phyloP scores from a whole-genome alignment of 2,113 vertebrate genomes.

The Menura novaehollandiae region DNA sequence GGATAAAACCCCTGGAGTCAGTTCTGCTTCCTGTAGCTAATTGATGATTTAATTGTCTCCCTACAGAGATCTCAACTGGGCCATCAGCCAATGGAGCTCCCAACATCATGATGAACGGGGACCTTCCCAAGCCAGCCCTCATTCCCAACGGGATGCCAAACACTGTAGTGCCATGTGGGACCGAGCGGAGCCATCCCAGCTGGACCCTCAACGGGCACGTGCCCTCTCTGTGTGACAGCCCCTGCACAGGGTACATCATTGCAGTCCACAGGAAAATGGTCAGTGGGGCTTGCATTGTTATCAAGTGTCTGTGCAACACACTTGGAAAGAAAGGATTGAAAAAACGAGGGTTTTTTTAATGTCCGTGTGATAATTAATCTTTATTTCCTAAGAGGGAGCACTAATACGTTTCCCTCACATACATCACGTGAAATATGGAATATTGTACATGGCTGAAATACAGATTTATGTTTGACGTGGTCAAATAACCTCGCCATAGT shows the following conservation, averaged over 20 bases:
- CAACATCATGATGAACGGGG: constrained; percentile 74
- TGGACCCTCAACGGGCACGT: constrained; percentile 85
- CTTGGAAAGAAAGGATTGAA: rapidly evolving
- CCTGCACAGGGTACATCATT: constrained; percentile 95
- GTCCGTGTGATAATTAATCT: neutral
- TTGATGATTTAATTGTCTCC: neutral
- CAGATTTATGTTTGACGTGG: neutral
- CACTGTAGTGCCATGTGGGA: constrained; percentile 79
- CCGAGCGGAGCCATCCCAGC: constrained; percentile 76
- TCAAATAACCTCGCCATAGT: rapidly evolving
- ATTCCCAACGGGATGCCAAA: constrained; percentile 89
- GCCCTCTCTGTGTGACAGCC: constrained; percentile 79
- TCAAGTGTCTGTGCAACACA: rapidly evolving
- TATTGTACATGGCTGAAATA: neutral
- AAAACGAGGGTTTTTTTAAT: neutral
- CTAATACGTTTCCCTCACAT: neutral
- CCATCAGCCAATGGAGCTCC: constrained; percentile 76
- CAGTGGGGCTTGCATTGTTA: constrained; percentile 28
- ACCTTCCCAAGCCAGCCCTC: constrained; percentile 71
- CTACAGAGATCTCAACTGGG: constrained; percentile 63
- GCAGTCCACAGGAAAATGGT: constrained; percentile 99
- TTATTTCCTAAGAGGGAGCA: neutral
- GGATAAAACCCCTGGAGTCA: rapidly evolving
- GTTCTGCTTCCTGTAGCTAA: neutral
- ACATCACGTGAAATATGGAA: neutral